Base-by-base conservation (phyloP, 2,888 invertebrate species). In the Thecocarcelia acutangulata region DNA sequence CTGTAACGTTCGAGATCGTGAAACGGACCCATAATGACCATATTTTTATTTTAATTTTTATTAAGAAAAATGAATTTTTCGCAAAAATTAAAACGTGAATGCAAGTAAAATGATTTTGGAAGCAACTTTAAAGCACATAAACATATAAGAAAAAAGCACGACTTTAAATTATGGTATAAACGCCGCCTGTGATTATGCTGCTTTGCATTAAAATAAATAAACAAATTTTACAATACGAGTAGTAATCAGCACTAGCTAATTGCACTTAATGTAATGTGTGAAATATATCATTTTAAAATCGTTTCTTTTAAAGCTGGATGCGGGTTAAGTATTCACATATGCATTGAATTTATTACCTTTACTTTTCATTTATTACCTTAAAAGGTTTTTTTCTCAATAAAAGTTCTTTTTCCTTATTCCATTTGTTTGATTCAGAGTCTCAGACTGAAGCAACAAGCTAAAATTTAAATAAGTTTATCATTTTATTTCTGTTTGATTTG, bases 391-490 rank as follows among this genome's bases (percentile, higher is more conserved):
- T 6, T 59, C 28, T 59, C 3, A 37, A 21, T n/a, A 50, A 50
- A 59, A 50, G 13, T 42, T 15, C n/a, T 21, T 48, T 56, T 56
- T 70, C 19, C 48, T 9, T 5, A 24, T 48, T 48, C 13, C 15
- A 40, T n/a, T 59, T 70, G 12, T 50, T 40, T 21, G 8, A 40
- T 50, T 59, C 9, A 52, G 42, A 52, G 19, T n/a, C n/a, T 12
- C 61, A 52, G 28, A 19, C 40, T 11, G 19, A 13, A 50, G 48
- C 37, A 28, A 28, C n/a, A 56, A 48, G 46, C 56, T 56, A 48
- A 66, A 66, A 48, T 74, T 74, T 28, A 74, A 66, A 66, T 56
- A 48, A 40, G 48, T 50, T 58, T 13, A 66, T 40, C 33, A 50
- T 13, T 17, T 17, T 17, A 9, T 37, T 40, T 54, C 33, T 58